phyloP scores from a whole-genome alignment of 2,113 vertebrate genomes.

The Poecile atricapillus region DNA sequence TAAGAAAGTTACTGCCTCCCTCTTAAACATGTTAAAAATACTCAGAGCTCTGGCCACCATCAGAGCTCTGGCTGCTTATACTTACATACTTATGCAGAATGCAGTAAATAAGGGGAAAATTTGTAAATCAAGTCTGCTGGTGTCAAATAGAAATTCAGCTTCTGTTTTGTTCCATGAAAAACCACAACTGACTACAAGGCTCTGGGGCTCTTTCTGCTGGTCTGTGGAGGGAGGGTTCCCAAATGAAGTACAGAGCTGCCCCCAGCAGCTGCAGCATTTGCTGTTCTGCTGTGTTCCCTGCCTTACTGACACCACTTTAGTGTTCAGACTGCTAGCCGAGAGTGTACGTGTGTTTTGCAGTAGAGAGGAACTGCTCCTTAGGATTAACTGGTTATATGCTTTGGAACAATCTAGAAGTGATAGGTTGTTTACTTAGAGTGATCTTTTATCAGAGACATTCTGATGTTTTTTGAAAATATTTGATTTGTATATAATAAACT shows the following conservation, averaged over 20 bases:
- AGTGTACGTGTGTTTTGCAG: fast-evolving
- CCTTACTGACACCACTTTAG: fast-evolving
- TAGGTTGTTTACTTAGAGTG: background rate
- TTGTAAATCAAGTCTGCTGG: background rate
- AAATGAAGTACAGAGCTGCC: background rate
- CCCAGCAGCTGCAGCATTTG: background rate
- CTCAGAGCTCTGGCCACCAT: fast-evolving
- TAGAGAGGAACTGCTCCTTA: background rate
- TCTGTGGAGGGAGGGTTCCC: fast-evolving
- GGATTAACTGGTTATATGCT: background rate
- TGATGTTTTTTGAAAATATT: background rate
- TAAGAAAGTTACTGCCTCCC: background rate
- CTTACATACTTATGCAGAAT: background rate
- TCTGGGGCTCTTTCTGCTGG: background rate
- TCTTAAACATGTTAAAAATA: background rate
- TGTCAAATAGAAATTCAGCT: background rate
- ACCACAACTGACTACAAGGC: background rate
- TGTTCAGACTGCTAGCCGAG: fast-evolving
- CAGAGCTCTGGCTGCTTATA: background rate
- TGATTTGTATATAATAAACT: background rate
- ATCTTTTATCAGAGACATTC: background rate
- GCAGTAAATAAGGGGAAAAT: background rate
- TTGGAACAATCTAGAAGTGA: background rate
- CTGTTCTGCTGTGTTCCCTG: background rate
- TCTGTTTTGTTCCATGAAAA: background rate